These are phyloP conservation scores for Acheta domesticus DNA, from an alignment of 2,888 invertebrate species.

Conservation along the genomic window DNA sequence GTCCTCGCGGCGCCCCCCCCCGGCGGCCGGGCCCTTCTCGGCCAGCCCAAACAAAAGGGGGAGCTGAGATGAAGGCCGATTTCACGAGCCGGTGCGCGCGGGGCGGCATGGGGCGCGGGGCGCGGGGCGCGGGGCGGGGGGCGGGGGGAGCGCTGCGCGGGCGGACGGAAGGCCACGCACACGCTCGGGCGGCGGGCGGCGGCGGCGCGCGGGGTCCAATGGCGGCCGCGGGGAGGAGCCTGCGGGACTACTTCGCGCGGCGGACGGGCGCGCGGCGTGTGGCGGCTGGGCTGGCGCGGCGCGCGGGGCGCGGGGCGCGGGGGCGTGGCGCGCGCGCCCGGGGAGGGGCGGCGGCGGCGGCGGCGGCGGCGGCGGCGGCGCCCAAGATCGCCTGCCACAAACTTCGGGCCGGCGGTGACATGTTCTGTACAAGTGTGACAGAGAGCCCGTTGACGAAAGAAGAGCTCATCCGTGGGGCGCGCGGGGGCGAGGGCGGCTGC, in stretches of 20 bases:
- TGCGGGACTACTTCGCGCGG: background rate
- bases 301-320: background rate
- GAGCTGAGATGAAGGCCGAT: background rate
- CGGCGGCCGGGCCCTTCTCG: background rate
- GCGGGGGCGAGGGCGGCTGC: too few species aligned
- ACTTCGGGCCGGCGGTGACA: background rate
- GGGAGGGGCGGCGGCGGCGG: background rate
- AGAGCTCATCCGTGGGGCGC: background rate
- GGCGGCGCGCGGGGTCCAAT: background rate
- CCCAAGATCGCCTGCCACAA: background rate
- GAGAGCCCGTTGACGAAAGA: slow-evolving; percentile 9
- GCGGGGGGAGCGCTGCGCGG: background rate
- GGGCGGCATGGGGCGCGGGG: background rate
- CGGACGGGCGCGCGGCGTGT: background rate
- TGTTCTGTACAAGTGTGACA: slow-evolving; percentile 18
- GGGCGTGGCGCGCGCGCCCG: background rate
- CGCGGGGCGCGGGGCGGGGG: background rate
- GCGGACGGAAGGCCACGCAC: background rate
- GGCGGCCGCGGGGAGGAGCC: slow-evolving; percentile 1
- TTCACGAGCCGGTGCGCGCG: background rate
- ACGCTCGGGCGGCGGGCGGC: background rate
- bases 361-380: background rate
- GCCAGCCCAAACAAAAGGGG: background rate
- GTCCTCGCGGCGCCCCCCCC: background rate
- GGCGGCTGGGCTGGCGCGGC: background rate